Conservation (phyloP, 2,888 invertebrate species). For the Chloroclystis v-ata region DNA sequence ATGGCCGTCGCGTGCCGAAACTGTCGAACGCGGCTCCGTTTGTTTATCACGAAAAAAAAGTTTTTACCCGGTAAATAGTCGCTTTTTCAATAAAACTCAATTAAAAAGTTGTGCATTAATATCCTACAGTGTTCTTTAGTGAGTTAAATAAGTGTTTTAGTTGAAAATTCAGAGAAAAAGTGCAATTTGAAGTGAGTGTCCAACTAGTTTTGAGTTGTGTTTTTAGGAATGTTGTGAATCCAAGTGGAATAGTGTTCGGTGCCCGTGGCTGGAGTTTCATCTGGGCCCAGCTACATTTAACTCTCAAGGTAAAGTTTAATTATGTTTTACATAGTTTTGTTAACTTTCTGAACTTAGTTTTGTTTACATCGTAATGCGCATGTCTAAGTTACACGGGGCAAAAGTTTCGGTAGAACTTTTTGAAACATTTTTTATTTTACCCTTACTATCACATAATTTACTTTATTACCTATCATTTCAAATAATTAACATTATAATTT, state of each 20-base stretch:
- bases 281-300: conserved; percentile 44
- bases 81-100: conserved; percentile 43
- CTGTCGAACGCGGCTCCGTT: conserved; percentile 61
- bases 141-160: conserved; percentile 51
- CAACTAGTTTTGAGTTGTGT: conserved; percentile 29
- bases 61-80: conserved; percentile 53
- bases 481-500: too few relatives aligned
- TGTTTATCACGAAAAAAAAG: conserved; percentile 67
- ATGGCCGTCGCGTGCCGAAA: conserved; percentile 70
- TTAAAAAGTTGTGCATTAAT: conserved; percentile 41
- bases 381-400: conserved; percentile 42
- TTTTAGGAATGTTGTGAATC: conserved; percentile 73
- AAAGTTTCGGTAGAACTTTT: conserved; percentile 21
- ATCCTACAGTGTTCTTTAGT: conserved; percentile 36
- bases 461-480: too few relatives aligned
- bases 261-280: conserved; percentile 49
- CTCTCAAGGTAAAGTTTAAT: conserved; percentile 52
- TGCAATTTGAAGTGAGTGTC: conserved; percentile 56
- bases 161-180: conserved; percentile 34
- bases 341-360: conserved; percentile 60
- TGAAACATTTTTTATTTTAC: neutral
- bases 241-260: conserved; percentile 63
- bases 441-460: too few relatives aligned
- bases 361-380: conserved; percentile 72
- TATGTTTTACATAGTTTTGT: conserved; percentile 34